Evolutionary conservation across 2,113 vertebrate genomes (phyloP).

Genomic region (Lepus americanus): DNA sequence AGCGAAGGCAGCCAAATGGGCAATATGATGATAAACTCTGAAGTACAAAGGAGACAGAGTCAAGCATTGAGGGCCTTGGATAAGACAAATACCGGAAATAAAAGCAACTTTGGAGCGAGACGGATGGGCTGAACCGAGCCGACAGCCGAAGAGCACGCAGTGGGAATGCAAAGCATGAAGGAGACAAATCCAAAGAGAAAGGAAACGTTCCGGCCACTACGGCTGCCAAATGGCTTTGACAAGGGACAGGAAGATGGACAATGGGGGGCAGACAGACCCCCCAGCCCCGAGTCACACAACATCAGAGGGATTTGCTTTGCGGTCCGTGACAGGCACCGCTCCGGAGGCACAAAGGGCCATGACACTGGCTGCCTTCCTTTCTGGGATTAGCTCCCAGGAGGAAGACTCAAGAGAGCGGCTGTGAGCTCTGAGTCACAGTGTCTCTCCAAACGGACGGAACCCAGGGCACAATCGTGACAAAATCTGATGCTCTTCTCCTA

Average conservation of each 20-base stretch:
- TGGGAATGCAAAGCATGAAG: not conserved
- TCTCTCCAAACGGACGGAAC: not conserved
- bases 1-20: not conserved
- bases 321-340: not conserved
- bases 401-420: not conserved
- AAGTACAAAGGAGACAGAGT: constrained; percentile 21
- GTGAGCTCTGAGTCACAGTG: not conserved
- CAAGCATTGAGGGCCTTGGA: constrained; percentile 44
- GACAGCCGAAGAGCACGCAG: not conserved
- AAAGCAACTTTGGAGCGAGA: constrained; percentile 54
- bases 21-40: constrained; percentile 43
- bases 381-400: not conserved
- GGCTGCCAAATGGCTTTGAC: constrained; percentile 69
- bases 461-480: not conserved
- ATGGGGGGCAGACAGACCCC: not conserved
- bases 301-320: constrained; percentile 61
- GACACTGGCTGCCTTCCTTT: not conserved
- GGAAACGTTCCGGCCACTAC: accelerated
- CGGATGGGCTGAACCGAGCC: not conserved
- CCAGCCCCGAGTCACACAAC: not conserved
- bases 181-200: constrained; percentile 72
- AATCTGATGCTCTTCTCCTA: not conserved
- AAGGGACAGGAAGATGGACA: constrained; percentile 5
- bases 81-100: constrained; percentile 66
- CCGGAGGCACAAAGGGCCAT: not conserved